phyloP scores from a whole-genome alignment of 2,888 invertebrate genomes.

The Diarsia dahlii region DNA sequence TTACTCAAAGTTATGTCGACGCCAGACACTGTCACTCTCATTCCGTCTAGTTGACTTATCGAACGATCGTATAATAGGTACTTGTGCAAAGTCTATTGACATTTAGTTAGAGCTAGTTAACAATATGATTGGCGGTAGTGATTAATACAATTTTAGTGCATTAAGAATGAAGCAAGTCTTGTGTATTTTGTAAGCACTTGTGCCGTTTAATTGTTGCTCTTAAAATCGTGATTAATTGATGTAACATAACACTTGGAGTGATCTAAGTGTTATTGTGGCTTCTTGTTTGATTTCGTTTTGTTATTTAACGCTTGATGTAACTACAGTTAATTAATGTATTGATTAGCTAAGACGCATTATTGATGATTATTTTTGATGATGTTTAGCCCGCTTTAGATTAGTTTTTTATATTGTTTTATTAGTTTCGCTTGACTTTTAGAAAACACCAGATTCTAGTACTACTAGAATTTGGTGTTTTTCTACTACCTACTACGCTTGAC shows the following conservation, averaged over 20 bases:
- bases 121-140: slow-evolving; percentile 25
- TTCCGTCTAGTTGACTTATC: slow-evolving; percentile 11
- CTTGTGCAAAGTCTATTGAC: slow-evolving; percentile 29
- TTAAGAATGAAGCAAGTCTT: slow-evolving; percentile 28
- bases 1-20: slow-evolving; percentile 10
- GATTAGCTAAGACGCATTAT: neutral
- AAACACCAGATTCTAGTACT: neutral
- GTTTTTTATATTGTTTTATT: neutral
- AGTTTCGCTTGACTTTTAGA: neutral
- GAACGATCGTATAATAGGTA: slow-evolving; percentile 5
- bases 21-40: slow-evolving; percentile 1
- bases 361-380: too few relatives aligned
- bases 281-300: slow-evolving; percentile 8
- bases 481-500: neutral
- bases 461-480: too few relatives aligned
- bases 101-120: slow-evolving; percentile 23
- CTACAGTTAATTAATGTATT: neutral
- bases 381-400: neutral
- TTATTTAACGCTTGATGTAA: neutral
- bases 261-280: too few relatives aligned
- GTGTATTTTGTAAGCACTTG: slow-evolving; percentile 26
- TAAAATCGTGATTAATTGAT: slow-evolving; percentile 23
- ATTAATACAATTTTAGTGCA: slow-evolving; percentile 30
- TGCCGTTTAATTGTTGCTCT: slow-evolving; percentile 16
- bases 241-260: too few relatives aligned